These are phyloP conservation scores for Diorhabda carinulata DNA, from an alignment of 1,140 invertebrate species.

Conservation along the genomic window DNA sequence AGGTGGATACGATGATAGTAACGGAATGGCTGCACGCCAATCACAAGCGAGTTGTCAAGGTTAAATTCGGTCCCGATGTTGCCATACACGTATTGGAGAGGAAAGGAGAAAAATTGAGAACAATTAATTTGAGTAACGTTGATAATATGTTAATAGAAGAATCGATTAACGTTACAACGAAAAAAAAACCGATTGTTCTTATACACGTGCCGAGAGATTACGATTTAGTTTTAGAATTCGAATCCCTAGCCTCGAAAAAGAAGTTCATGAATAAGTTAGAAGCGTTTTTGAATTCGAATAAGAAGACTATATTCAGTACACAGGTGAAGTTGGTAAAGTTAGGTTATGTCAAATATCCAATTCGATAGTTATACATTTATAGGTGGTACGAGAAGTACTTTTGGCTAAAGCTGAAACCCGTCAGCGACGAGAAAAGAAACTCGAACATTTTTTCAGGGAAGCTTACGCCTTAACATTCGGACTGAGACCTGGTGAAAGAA, in stretches of 20 bases:
- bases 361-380: slow-evolving; percentile 19
- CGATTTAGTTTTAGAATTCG: slow-evolving; percentile 93
- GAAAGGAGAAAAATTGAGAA: slow-evolving; percentile 84
- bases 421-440: slow-evolving; percentile 85
- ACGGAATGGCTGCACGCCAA: slow-evolving; percentile 95
- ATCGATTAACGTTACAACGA: slow-evolving; percentile 68
- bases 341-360: not conserved
- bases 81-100: slow-evolving; percentile 80
- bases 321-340: slow-evolving; percentile 51
- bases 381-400: slow-evolving; percentile 76
- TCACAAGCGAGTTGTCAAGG: slow-evolving; percentile 83
- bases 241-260: slow-evolving; percentile 71
- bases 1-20: slow-evolving; percentile 89
- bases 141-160: slow-evolving; percentile 79
- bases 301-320: slow-evolving; percentile 71
- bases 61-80: slow-evolving; percentile 82
- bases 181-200: slow-evolving; percentile 79
- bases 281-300: slow-evolving; percentile 74
- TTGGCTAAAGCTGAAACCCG: slow-evolving; percentile 92
- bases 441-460: slow-evolving; percentile 98
- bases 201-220: slow-evolving; percentile 88
- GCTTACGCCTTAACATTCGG: slow-evolving; percentile 95
- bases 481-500: slow-evolving; percentile 68
- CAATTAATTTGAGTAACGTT: slow-evolving; percentile 69
- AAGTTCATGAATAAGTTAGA: slow-evolving; percentile 91